phyloP scores from a whole-genome alignment of 2,888 invertebrate genomes.

The Eubasilissa splendida region DNA sequence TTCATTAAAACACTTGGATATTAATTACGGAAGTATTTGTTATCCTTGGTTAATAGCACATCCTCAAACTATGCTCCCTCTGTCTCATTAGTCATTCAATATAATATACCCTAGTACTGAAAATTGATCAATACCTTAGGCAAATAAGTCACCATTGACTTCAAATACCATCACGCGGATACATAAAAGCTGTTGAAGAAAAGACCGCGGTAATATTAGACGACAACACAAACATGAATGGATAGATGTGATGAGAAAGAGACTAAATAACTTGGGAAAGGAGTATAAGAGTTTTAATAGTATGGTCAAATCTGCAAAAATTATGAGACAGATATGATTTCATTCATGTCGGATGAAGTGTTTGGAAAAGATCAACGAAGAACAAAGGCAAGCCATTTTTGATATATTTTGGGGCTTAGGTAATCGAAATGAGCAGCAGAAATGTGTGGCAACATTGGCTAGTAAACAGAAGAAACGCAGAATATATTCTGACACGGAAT shows the following conservation, averaged over 20 bases:
- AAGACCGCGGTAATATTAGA: neutral
- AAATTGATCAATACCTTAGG: neutral
- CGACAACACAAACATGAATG: neutral
- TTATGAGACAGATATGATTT: too few species aligned
- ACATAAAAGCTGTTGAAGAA: neutral
- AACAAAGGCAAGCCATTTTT: neutral
- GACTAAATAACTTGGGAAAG: neutral
- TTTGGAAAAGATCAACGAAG: too few species aligned
- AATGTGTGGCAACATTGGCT: neutral
- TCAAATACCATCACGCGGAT: neutral
- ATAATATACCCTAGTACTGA: neutral
- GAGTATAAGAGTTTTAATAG: neutral
- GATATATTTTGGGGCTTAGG: neutral
- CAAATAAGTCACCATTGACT: neutral
- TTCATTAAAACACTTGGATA: neutral
- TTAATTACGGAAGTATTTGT: too few species aligned
- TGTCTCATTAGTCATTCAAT: too few species aligned
- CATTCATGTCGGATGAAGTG: conserved; percentile 2
- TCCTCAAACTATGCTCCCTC: neutral
- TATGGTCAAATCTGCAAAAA: neutral
- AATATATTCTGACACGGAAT: neutral
- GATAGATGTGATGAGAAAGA: too few species aligned
- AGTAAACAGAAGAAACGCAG: neutral
- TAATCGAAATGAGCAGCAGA: conserved; percentile 2
- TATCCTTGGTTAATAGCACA: neutral